phyloP scores from a whole-genome alignment of 2,113 vertebrate genomes.

The Parotia lawesii region DNA sequence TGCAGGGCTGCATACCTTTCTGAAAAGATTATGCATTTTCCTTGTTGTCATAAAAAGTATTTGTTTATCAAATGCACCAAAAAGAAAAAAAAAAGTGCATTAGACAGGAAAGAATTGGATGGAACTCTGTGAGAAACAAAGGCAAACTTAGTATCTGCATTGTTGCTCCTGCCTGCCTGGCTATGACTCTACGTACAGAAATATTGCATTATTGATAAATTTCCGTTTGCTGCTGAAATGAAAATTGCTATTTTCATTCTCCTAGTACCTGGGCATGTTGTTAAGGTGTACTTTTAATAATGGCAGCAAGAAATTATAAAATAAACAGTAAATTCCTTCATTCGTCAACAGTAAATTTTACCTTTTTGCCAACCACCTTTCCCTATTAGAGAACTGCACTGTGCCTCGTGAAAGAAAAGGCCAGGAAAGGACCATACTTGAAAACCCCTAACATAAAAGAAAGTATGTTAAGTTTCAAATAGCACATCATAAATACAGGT shows the following conservation, averaged over 20 bases:
- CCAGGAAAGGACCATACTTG: background rate
- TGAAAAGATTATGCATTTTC: background rate
- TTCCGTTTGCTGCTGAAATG: background rate
- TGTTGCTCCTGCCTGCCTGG: background rate
- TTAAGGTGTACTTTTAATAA: background rate
- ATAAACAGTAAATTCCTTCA: background rate
- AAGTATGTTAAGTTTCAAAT: background rate
- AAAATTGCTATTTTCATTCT: background rate
- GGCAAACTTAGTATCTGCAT: background rate
- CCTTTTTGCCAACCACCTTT: background rate
- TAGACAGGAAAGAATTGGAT: background rate
- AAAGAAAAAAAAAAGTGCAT: background rate
- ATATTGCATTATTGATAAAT: background rate
- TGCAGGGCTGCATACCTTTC: background rate
- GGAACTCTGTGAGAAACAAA: background rate
- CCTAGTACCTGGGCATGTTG: background rate
- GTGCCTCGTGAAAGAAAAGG: background rate
- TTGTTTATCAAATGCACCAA: background rate
- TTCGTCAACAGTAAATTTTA: background rate
- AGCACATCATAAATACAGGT: background rate
- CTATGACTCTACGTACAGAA: background rate
- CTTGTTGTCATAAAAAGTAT: background rate
- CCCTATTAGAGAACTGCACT: background rate
- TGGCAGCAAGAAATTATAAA: accelerated
- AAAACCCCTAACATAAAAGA: background rate